A percentile compares a stretch with the other conserved stretches of the same genome.
Conservation (phyloP, 2,888 invertebrate species). For the Tetranychus piercei region DNA sequence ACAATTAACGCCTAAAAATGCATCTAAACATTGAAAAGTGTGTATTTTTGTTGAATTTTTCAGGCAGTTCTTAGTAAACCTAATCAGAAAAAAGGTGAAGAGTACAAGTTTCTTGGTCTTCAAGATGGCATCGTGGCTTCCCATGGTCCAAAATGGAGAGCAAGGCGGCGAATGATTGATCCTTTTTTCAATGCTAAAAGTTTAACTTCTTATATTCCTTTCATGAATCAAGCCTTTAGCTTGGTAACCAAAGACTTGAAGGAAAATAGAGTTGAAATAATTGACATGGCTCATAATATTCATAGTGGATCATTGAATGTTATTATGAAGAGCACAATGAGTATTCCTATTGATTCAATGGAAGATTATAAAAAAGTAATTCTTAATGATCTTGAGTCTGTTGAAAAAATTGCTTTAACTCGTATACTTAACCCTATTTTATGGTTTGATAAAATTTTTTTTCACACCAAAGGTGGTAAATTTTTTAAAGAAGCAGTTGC, state of each 20-base stretch:
- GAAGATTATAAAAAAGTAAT: neutral
- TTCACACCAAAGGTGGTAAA: neutral
- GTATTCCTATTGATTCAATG: neutral
- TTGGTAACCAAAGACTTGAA: neutral
- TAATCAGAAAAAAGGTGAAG: neutral
- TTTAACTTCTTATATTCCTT: neutral
- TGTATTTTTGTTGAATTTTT: neutral
- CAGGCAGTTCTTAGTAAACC: neutral
- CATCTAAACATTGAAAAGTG: neutral
- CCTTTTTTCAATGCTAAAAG: constrained; percentile 17
- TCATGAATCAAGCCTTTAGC: neutral
- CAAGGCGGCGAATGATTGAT: constrained; percentile 16
- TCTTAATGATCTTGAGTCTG: neutral
- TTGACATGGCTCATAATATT: neutral
- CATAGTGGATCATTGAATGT: neutral
- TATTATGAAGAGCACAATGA: neutral
- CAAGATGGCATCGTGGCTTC: neutral
- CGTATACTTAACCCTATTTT: neutral
- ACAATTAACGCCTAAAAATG: neutral
- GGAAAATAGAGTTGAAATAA: neutral
- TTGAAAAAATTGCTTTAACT: neutral
- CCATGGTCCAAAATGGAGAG: constrained; percentile 12
- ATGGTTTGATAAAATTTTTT: neutral
- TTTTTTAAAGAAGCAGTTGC: neutral
- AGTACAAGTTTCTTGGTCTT: neutral